phyloP scores from a whole-genome alignment of 2,113 vertebrate species.

The Ictidomys tridecemlineatus region DNA sequence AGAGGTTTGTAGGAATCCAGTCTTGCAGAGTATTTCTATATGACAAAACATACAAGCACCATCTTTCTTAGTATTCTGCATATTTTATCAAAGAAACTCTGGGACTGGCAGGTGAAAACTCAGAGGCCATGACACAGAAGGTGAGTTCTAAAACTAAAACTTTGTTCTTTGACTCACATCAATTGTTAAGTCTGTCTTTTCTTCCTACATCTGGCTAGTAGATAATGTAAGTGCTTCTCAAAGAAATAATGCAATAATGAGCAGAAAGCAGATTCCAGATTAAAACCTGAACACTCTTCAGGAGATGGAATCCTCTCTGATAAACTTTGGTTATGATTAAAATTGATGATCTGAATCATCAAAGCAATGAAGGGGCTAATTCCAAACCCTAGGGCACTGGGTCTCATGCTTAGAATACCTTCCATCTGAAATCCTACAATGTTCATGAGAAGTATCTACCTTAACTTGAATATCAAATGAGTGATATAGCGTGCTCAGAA shows the following conservation, averaged over 20 bases:
- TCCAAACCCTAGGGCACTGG: slow-evolving; percentile 91
- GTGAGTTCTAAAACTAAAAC: neutral
- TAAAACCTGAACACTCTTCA: slow-evolving; percentile 90
- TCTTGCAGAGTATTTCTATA: neutral
- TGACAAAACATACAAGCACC: neutral
- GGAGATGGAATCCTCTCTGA: slow-evolving; percentile 87
- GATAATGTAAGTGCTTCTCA: slow-evolving; percentile 86
- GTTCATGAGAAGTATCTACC: slow-evolving; percentile 92
- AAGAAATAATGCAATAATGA: slow-evolving; percentile 90
- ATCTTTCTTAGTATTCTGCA: neutral
- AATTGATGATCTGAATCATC: slow-evolving; percentile 87
- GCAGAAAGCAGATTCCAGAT: slow-evolving; percentile 90
- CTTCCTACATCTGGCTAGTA: slow-evolving; percentile 70
- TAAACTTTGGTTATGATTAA: slow-evolving; percentile 89
- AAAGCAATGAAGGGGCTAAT: slow-evolving; percentile 90
- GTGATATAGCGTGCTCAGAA: slow-evolving; percentile 91
- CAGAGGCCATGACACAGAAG: neutral
- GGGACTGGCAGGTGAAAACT: neutral
- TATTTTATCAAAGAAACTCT: neutral
- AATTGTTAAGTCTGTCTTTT: neutral
- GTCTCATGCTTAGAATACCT: slow-evolving; percentile 89
- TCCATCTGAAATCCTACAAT: slow-evolving; percentile 92
- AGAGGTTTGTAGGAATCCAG: neutral
- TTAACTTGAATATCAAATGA: slow-evolving; percentile 91
- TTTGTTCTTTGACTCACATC: neutral